These are phyloP conservation scores for Passerina amoena DNA, from an alignment of 2,113 vertebrate genomes.

Conservation along the genomic window DNA sequence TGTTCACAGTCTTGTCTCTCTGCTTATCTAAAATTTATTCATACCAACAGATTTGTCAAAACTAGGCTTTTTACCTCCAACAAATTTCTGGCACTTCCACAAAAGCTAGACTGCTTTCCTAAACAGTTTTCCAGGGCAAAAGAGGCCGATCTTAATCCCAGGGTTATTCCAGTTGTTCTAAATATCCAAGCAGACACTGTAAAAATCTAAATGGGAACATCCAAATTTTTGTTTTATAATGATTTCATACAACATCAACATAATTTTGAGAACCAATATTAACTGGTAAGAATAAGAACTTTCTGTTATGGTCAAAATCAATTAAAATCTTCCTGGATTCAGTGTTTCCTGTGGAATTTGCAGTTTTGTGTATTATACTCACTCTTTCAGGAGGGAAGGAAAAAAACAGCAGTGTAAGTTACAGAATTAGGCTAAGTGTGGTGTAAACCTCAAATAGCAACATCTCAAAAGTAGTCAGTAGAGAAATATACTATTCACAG, in stretches of 20 bases:
- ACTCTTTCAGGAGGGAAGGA: not conserved
- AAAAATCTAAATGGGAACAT: not conserved
- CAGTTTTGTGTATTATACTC: not conserved
- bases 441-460: not conserved
- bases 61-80: not conserved
- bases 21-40: not conserved
- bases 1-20: not conserved
- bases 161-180: not conserved
- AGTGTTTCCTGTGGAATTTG: not conserved
- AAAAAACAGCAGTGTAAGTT: not conserved
- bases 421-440: not conserved
- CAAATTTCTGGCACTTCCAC: not conserved
- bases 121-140: not conserved
- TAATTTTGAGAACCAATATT: not conserved
- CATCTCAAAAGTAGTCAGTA: not conserved
- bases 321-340: not conserved
- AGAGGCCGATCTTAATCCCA: not conserved
- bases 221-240: not conserved
- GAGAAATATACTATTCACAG: constrained; percentile 17
- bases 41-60: not conserved
- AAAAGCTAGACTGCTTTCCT: not conserved
- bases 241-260: not conserved
- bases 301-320: not conserved
- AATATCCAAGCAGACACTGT: not conserved
- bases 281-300: not conserved